These are phyloP conservation scores for Lacanobia wlatinum DNA, from an alignment of 2,888 invertebrate genomes.

Conservation along the genomic window DNA sequence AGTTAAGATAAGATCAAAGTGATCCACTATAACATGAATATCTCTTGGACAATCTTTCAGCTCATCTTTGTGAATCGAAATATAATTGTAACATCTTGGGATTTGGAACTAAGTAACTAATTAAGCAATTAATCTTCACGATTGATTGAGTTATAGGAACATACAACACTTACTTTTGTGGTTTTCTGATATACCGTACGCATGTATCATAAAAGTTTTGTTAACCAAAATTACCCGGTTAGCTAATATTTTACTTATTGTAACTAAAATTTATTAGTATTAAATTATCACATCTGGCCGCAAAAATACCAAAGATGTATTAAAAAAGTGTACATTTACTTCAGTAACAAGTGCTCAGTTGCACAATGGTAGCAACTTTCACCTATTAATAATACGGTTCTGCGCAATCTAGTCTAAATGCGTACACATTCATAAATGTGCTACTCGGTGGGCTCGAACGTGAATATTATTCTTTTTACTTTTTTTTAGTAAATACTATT, in stretches of 20 bases:
- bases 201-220: background rate
- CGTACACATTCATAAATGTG: constrained; percentile 51
- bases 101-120: background rate
- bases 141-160: too few species aligned
- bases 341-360: constrained; percentile 18
- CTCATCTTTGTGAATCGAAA: background rate
- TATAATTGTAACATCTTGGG: background rate
- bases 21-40: too few species aligned
- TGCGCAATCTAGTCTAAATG: constrained; percentile 35
- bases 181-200: background rate
- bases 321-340: background rate
- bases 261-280: too few species aligned
- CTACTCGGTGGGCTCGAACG: constrained; percentile 45
- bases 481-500: constrained; percentile 46
- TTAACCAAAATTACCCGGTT: background rate
- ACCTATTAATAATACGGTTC: constrained; percentile 35
- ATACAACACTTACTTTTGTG: too few species aligned
- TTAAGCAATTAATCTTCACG: background rate
- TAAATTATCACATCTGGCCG: too few species aligned
- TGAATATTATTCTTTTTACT: constrained; percentile 42
- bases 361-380: constrained; percentile 28
- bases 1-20: too few species aligned
- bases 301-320: background rate
- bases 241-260: background rate
- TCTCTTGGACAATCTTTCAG: background rate